Conservation (phyloP, 2,888 invertebrate genomes). For the Tineola bisselliella region DNA sequence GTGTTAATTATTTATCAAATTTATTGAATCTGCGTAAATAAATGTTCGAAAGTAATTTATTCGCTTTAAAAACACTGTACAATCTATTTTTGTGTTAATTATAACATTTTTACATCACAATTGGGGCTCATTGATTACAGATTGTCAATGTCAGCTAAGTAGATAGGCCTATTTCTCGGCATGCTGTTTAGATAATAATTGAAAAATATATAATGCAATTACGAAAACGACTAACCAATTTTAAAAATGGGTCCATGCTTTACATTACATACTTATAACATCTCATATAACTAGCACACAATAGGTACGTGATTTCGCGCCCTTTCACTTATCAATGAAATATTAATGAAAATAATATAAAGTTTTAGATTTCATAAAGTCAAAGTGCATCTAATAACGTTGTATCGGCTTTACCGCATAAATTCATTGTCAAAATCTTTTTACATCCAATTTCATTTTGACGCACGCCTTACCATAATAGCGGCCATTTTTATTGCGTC, state of each 20-base stretch:
- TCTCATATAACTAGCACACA: not conserved
- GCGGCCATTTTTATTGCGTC: conserved; percentile 69
- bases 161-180: not conserved
- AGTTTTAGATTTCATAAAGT: not conserved
- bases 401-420: conserved; percentile 21
- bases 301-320: conserved; percentile 47
- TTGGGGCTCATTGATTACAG: conserved; percentile 35
- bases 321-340: conserved; percentile 46
- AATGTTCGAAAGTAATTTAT: not conserved
- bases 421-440: not conserved
- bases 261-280: not conserved
- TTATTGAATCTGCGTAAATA: not conserved
- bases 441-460: conserved; percentile 23
- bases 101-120: conserved; percentile 7
- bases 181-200: not conserved
- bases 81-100: not conserved
- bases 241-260: not conserved
- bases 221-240: not conserved
- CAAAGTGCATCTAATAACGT: not conserved
- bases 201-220: not conserved
- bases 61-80: not conserved
- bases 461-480: conserved; percentile 65
- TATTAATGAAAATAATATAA: not conserved
- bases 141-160: conserved; percentile 32
- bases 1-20: not conserved